Percentiles rank a stretch among this genome's conserved stretches.
phyloP scores from a whole-genome alignment of 2,797 vertebrate genomes.

The Pantherophis alleghaniensis region DNA sequence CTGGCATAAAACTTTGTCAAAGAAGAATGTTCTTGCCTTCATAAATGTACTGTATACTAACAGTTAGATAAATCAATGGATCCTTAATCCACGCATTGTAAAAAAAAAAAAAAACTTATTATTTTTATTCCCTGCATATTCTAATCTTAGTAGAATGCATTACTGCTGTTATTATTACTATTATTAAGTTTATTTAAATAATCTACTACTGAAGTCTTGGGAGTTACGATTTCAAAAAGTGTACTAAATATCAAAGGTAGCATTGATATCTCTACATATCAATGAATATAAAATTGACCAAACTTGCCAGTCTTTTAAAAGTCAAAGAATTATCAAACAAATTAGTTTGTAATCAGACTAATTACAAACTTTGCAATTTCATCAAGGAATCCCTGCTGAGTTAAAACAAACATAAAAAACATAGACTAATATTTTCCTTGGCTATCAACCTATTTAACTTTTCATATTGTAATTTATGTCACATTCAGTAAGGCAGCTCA shows the following conservation, averaged over 20 bases:
- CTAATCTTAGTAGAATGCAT: background rate
- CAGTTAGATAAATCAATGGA: background rate
- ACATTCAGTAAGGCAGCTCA: constrained; percentile 7
- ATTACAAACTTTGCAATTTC: background rate
- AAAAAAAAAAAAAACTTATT: background rate
- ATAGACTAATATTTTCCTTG: background rate
- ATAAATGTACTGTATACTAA: background rate
- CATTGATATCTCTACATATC: background rate
- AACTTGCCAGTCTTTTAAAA: background rate
- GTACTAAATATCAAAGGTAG: background rate
- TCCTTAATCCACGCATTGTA: background rate
- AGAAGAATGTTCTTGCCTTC: background rate
- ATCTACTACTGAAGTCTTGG: background rate
- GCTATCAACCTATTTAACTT: constrained; percentile 26
- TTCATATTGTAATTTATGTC: constrained; percentile 31
- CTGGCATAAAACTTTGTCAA: background rate
- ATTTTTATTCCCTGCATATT: background rate
- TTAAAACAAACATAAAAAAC: background rate
- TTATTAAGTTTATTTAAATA: background rate
- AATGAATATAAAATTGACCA: background rate
- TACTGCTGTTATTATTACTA: background rate
- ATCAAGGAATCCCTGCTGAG: background rate
- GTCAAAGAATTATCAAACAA: background rate
- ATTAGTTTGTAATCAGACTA: background rate
- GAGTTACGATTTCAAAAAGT: background rate